Conservation (phyloP, 2,797 vertebrate genomes). For the Anguilla obscura region DNA sequence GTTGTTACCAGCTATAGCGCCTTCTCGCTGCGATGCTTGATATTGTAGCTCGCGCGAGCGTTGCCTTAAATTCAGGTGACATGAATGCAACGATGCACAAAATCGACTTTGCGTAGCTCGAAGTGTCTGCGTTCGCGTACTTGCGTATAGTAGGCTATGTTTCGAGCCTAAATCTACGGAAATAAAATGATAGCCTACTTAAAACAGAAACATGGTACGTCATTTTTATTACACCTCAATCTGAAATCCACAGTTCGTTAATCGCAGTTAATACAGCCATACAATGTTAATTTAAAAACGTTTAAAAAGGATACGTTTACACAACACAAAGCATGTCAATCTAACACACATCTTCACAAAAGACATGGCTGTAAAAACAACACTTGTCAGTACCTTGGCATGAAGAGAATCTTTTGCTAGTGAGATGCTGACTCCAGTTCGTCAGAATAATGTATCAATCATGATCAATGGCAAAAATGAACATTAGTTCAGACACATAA, state of each 20-base stretch:
- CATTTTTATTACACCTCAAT: slow-evolving; percentile 22
- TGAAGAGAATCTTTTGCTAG: neutral
- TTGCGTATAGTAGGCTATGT: no score
- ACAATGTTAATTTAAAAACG: neutral
- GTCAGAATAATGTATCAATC: neutral
- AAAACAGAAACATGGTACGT: neutral
- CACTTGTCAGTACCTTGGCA: neutral
- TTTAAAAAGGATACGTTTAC: neutral
- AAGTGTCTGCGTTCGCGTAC: no score
- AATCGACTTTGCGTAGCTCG: no score
- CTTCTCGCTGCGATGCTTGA: no score
- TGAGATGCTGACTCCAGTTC: neutral
- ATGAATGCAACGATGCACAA: no score
- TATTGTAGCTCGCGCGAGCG: no score
- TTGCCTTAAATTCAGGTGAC: no score
- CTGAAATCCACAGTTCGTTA: slow-evolving; percentile 13
- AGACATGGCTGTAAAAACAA: neutral
- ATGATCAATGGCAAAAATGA: neutral
- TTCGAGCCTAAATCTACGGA: no score
- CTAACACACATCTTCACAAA: slow-evolving; percentile 15
- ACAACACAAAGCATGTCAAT: neutral
- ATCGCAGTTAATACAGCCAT: slow-evolving; percentile 10
- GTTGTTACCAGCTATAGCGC: no score
- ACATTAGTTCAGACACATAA: neutral
- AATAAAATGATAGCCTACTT: neutral